Conservation (phyloP, 2,113 vertebrate species). For the Merops nubicus region DNA sequence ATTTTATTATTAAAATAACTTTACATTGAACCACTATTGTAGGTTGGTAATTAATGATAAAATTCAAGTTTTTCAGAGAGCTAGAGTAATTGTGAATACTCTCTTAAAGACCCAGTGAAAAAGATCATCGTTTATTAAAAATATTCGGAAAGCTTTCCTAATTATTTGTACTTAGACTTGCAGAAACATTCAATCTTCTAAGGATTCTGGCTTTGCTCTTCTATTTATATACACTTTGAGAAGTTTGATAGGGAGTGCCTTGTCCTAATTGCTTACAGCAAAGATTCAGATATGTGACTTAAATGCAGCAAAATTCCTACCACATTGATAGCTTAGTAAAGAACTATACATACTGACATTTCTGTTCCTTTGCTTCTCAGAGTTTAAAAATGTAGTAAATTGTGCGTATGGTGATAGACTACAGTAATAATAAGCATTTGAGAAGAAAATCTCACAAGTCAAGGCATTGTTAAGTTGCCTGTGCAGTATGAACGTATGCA, state of each 20-base stretch:
- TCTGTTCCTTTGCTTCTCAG: not conserved
- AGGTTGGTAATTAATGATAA: not conserved
- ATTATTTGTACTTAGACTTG: not conserved
- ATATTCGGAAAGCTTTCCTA: not conserved
- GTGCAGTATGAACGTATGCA: accelerated
- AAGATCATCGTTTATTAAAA: not conserved
- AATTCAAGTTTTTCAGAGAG: not conserved
- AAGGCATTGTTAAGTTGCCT: not conserved
- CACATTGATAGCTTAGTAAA: not conserved
- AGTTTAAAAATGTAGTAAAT: not conserved
- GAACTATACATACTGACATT: not conserved
- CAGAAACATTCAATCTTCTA: not conserved
- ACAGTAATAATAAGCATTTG: not conserved
- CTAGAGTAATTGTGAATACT: not conserved
- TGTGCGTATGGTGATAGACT: not conserved
- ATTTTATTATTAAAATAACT: not conserved
- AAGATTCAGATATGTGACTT: not conserved
- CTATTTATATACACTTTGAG: not conserved
- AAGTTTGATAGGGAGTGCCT: not conserved
- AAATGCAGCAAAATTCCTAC: not conserved
- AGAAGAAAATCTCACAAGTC: not conserved
- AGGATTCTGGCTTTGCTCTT: not conserved
- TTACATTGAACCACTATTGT: not conserved
- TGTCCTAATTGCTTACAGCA: not conserved
- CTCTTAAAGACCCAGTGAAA: not conserved